Conservation (phyloP, 1,140 invertebrate genomes). For the Tetramorium alpestre region DNA sequence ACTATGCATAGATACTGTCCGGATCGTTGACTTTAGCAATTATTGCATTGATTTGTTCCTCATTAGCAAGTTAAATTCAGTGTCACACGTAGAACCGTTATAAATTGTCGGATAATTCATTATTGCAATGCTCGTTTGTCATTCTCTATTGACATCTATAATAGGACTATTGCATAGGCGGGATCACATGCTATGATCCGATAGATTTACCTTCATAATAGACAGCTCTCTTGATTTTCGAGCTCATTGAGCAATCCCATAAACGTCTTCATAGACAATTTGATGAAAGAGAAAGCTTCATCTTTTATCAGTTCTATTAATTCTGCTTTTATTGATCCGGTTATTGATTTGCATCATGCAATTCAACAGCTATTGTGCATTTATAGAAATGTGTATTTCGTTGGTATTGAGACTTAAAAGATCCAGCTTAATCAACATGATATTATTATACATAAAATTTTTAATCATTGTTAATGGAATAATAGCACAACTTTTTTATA, state of each 20-base stretch:
- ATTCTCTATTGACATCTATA: constrained; percentile 51
- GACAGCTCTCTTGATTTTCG: constrained; percentile 55
- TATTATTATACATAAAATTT: neutral
- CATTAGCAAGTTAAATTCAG: constrained; percentile 32
- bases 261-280: constrained; percentile 11
- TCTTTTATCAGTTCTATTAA: constrained; percentile 31
- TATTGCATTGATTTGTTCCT: constrained; percentile 13
- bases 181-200: constrained; percentile 12
- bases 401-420: neutral
- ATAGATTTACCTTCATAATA: constrained; percentile 35
- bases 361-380: neutral
- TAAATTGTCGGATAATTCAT: constrained; percentile 20
- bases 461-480: neutral
- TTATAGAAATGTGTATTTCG: neutral
- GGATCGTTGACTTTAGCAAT: neutral
- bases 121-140: constrained; percentile 37
- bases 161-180: constrained; percentile 45
- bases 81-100: neutral
- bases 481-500: neutral
- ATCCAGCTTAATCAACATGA: neutral
- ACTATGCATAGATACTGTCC: neutral
- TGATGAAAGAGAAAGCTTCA: neutral
- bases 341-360: neutral
- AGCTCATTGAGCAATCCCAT: constrained; percentile 45
- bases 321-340: neutral